Percentiles rank a stretch among this genome's conserved stretches.
Evolutionary conservation across 2,888 invertebrate species (phyloP).

Genomic region (Xestia ashworthii): DNA sequence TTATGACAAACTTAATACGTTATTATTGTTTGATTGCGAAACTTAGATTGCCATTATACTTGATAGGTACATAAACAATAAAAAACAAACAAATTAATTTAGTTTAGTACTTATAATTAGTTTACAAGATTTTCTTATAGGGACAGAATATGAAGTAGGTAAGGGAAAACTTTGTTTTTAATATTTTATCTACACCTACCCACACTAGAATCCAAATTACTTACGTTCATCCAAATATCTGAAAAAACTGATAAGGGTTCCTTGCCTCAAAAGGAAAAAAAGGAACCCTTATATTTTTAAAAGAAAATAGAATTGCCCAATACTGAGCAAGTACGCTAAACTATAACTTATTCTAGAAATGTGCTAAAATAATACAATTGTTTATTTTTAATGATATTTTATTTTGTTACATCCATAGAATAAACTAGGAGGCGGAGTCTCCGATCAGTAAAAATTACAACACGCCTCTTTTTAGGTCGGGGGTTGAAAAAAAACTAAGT

Average conservation of each 20-base stretch:
- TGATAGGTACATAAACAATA: background rate
- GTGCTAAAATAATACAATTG: constrained; percentile 38
- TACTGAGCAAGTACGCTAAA: background rate
- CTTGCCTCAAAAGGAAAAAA: no score
- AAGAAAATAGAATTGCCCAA: constrained; percentile 16
- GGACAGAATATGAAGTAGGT: background rate
- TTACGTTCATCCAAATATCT: background rate
- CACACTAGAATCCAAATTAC: background rate
- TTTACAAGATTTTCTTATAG: background rate
- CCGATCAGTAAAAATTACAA: no score
- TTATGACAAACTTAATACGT: no score
- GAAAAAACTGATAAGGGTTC: background rate
- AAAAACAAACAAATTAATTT: background rate
- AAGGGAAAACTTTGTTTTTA: background rate
- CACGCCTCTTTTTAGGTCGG: no score
- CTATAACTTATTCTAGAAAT: constrained; percentile 4
- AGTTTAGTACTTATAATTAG: no score
- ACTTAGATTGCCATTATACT: background rate
- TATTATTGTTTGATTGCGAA: background rate
- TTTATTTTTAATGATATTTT: background rate
- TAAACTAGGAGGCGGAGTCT: background rate
- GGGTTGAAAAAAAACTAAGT: background rate
- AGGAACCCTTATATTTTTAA: background rate
- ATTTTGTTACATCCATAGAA: constrained; percentile 18
- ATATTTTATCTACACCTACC: background rate